phyloP scores from a whole-genome alignment of 92 coral and sea anemone species.

The Epizoanthus stellaris region DNA sequence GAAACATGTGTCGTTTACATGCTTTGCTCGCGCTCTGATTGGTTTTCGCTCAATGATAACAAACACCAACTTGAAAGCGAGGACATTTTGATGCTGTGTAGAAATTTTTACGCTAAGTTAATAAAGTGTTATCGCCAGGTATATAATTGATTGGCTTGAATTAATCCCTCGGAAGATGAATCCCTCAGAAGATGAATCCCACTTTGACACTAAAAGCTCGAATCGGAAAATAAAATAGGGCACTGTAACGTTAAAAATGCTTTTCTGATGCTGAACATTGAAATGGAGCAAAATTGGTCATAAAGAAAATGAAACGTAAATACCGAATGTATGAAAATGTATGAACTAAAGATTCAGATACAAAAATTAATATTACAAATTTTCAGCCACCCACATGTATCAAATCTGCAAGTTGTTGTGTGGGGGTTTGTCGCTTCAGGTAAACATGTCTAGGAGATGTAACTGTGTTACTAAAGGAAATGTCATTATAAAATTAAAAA shows the following conservation, averaged over 20 bases:
- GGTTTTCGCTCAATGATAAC: neutral
- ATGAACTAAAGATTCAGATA: neutral
- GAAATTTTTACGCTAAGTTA: conserved; percentile 28
- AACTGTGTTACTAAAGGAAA: neutral
- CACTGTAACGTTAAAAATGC: neutral
- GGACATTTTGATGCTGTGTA: conserved; percentile 18
- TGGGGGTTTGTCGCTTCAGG: neutral
- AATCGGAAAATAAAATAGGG: neutral
- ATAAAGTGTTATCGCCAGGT: conserved; percentile 21
- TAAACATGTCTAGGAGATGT: neutral
- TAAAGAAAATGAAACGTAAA: too few species aligned
- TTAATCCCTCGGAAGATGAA: neutral
- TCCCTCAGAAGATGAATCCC: neutral
- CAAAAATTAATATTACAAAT: neutral
- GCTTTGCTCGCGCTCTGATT: neutral
- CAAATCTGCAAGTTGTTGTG: neutral
- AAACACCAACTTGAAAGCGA: conserved; percentile 28
- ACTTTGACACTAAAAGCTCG: neutral
- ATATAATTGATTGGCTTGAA: conserved; percentile 28
- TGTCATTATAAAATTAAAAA: too few species aligned
- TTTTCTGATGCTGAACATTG: too few species aligned
- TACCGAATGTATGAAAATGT: neutral
- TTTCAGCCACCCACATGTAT: conserved; percentile 4
- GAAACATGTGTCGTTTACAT: conserved; percentile 30
- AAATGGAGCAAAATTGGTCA: too few species aligned